Percentiles rank a stretch among this genome's conserved stretches.
phyloP scores from a whole-genome alignment of 2,113 vertebrate genomes.

The Trochalopteron elliotii region DNA sequence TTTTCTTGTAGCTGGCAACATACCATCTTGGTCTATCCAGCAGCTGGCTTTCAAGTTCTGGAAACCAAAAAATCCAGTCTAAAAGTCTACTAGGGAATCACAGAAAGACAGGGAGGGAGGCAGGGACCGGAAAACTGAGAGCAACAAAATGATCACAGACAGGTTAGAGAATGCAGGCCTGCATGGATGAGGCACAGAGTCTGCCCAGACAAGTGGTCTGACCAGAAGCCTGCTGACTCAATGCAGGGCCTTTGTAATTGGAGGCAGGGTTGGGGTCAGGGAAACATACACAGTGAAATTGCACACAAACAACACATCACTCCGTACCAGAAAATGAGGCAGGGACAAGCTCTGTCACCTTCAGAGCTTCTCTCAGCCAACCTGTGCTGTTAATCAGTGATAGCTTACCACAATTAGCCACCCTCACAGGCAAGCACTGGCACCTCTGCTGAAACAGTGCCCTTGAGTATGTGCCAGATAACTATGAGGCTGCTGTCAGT shows the following conservation, averaged over 20 bases:
- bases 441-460: neutral
- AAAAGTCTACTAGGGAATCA: neutral
- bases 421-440: neutral
- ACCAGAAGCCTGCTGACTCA: neutral
- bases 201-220: neutral
- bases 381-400: neutral
- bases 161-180: neutral
- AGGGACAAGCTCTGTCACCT: neutral
- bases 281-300: neutral
- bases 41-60: neutral
- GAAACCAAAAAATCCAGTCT: neutral
- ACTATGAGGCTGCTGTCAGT: neutral
- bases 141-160: neutral
- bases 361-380: neutral
- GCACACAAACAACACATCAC: rapidly evolving
- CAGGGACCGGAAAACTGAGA: neutral
- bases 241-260: neutral
- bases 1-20: neutral
- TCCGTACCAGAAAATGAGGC: neutral
- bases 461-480: rapidly evolving
- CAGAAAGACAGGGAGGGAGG: neutral
- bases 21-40: neutral
- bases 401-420: neutral
- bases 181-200: neutral
- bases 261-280: too few species aligned